phyloP scores from a whole-genome alignment of 2,888 invertebrate genomes.

The Eristalis pertinax region DNA sequence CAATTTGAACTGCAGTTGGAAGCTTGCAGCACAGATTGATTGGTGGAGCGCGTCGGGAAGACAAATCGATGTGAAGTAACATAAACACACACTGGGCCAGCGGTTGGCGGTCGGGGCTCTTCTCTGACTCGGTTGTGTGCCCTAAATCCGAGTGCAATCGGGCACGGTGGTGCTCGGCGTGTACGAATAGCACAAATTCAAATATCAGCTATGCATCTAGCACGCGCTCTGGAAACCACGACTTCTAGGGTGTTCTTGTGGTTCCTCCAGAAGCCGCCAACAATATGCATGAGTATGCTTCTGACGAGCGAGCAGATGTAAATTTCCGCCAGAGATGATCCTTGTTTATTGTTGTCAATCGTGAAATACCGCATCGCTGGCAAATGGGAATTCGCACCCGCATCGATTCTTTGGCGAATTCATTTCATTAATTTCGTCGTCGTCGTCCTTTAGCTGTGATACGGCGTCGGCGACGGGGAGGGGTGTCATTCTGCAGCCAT shows the following conservation, averaged over 20 bases:
- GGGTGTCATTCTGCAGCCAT: not conserved
- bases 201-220: slow-evolving; percentile 42
- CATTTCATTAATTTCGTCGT: slow-evolving; percentile 48
- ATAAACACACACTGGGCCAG: slow-evolving; percentile 19
- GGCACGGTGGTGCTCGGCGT: not conserved
- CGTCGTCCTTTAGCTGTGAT: slow-evolving; percentile 11
- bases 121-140: not conserved
- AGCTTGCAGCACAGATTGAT: slow-evolving; percentile 44
- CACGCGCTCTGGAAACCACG: not conserved
- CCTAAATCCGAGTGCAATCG: not conserved
- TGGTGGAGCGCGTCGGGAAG: slow-evolving; percentile 27
- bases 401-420: slow-evolving; percentile 38
- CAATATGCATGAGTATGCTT: slow-evolving; percentile 32
- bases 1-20: slow-evolving; percentile 17
- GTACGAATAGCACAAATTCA: slow-evolving; percentile 31
- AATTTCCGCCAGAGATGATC: slow-evolving; percentile 63
- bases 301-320: slow-evolving; percentile 22
- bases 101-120: not conserved
- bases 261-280: slow-evolving; percentile 19
- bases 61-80: slow-evolving; percentile 38
- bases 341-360: slow-evolving; percentile 65
- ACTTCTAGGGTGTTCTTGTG: slow-evolving; percentile 2
- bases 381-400: slow-evolving; percentile 50
- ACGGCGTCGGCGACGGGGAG: not conserved
- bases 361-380: not conserved